These are phyloP conservation scores for Globodera rostochiensis DNA, from an alignment of 1,140 invertebrate species.

Conservation along the genomic window DNA sequence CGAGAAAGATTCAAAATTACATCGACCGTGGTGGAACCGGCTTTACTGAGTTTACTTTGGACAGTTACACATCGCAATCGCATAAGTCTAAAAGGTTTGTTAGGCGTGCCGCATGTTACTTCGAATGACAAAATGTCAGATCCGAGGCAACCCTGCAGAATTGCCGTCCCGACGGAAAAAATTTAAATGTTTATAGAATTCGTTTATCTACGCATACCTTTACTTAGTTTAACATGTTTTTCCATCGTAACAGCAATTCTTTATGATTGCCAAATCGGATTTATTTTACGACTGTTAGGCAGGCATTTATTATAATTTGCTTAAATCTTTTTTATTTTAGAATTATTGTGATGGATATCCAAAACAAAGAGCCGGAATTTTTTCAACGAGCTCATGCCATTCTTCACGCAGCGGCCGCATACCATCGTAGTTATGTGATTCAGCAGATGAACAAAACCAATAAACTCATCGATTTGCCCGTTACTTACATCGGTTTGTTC, in stretches of 20 bases:
- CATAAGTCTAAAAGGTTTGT: too few relatives aligned
- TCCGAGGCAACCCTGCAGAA: too few relatives aligned
- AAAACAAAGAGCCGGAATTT: slow-evolving; percentile 40
- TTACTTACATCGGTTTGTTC: slow-evolving; percentile 23
- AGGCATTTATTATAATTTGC: too few relatives aligned
- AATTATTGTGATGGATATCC: slow-evolving; percentile 49
- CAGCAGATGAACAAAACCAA: slow-evolving; percentile 40
- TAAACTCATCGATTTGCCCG: slow-evolving; percentile 6
- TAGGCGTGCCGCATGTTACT: too few relatives aligned
- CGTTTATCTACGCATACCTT: too few relatives aligned
- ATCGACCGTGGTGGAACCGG: slow-evolving; percentile 19
- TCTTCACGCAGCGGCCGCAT: slow-evolving; percentile 15
- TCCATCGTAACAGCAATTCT: neutral
- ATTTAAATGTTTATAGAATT: too few relatives aligned
- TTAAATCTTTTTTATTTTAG: slow-evolving; percentile 24
- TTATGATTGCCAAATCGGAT: neutral
- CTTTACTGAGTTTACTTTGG: slow-evolving; percentile 8
- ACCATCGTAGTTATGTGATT: slow-evolving; percentile 37
- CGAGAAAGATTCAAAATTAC: slow-evolving; percentile 32
- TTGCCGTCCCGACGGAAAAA: too few relatives aligned
- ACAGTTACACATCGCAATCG: neutral
- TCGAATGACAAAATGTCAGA: too few relatives aligned
- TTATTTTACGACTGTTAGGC: neutral
- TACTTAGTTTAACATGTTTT: slow-evolving; percentile 9
- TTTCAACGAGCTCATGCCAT: slow-evolving; percentile 34